Base-by-base conservation (phyloP, 2,888 invertebrate species). In the Epinotia brunnichana region DNA sequence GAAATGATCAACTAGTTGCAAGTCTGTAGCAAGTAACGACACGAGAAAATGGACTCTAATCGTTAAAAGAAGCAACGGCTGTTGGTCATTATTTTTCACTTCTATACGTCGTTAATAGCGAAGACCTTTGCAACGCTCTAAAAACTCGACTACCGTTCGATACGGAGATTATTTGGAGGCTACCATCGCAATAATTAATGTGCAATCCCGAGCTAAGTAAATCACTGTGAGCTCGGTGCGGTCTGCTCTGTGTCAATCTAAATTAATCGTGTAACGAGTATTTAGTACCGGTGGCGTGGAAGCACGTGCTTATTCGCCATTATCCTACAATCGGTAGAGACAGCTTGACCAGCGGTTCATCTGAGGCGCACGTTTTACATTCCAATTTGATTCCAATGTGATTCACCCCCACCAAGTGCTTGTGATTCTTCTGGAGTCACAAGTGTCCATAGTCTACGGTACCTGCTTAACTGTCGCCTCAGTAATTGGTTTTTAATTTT, bases 121-220 rank as follows among this genome's bases (percentile, higher is more conserved):
- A 24, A 11, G 21, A 21, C 56, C 19, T 5, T 53, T 59, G 1
- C 39, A 35, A 35, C 35, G 39, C 10, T 13, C 13, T 17, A 17
- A n/a, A 60, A 60, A 39, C 19, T 39, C 39, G 17, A 39, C 39
- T 17, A 60, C 17, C 39, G 35, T 39, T 39, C 17, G 17, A 39
- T 41, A 11, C 17, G 13, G n/a, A 19, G n/a, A 39, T 19, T 13
- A n/a, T 59, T 59, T 60, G 11, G 39, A 60, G 60, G 60, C 29
- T 39, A 41, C 39, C 13, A 19, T 19, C 15, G 41, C 41, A 61
- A 61, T 60, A 61, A 41, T 60, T 19, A 17, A 41, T 61, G 60
- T 61, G 39, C 60, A 61, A 61, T 44, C n/a, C 39, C 11, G 39
- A 41, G 17, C 60, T 17, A 17, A 19, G 24, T 59, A 44, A 61